Evolutionary conservation across 2,888 invertebrate species (phyloP).

Genomic region (Bombylius discolor): DNA sequence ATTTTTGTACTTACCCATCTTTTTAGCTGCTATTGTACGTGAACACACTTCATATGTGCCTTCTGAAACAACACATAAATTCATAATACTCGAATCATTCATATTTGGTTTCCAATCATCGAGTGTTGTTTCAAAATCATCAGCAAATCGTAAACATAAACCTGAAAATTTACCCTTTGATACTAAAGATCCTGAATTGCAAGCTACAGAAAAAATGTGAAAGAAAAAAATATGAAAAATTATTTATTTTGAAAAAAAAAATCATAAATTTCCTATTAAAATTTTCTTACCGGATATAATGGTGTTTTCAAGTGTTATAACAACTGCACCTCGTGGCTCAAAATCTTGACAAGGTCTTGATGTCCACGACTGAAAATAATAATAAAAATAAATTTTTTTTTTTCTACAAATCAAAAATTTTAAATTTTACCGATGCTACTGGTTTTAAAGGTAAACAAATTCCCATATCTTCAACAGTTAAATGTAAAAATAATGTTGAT

Average conservation of each 20-base stretch:
- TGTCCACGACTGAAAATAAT: constrained; percentile 42
- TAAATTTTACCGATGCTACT: constrained; percentile 46
- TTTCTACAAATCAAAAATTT: background rate
- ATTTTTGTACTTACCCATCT: constrained; percentile 43
- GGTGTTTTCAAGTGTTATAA: constrained; percentile 92
- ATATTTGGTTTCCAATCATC: constrained; percentile 96
- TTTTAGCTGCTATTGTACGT: constrained; percentile 76
- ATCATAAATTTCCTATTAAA: constrained; percentile 27
- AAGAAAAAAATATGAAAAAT: background rate
- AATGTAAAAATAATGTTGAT: constrained; percentile 81
- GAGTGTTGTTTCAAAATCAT: constrained; percentile 90
- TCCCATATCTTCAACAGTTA: constrained; percentile 94
- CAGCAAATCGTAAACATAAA: constrained; percentile 86
- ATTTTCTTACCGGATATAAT: constrained; percentile 46
- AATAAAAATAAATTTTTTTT: background rate
- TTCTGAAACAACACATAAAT: constrained; percentile 94
- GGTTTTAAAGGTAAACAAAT: constrained; percentile 86
- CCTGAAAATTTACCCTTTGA: constrained; percentile 86
- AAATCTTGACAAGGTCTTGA: constrained; percentile 54
- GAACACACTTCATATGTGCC: constrained; percentile 87
- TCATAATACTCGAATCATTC: constrained; percentile 65
- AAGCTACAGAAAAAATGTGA: constrained; percentile 44
- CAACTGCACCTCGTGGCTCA: constrained; percentile 80
- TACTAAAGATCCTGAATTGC: constrained; percentile 89
- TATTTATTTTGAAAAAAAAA: background rate